Evolutionary conservation across 2,797 vertebrate species (phyloP).

Genomic region (Numenius phaeopus): DNA sequence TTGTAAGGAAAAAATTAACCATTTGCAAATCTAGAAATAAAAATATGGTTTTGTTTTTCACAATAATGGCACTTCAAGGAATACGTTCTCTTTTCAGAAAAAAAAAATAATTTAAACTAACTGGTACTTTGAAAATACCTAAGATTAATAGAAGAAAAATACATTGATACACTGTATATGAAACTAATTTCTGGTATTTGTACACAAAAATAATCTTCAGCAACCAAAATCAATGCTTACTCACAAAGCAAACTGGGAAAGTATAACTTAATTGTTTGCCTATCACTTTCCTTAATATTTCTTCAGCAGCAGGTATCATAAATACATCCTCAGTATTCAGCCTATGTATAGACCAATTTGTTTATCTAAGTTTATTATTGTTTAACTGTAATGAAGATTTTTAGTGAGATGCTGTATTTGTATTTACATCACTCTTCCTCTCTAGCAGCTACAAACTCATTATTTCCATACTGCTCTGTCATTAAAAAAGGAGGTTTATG

Average conservation of each 20-base stretch:
- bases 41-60: not conserved
- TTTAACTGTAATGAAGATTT: constrained; percentile 28
- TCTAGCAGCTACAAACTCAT: not conserved
- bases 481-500: not conserved
- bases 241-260: constrained; percentile 40
- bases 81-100: not conserved
- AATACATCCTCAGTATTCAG: not conserved
- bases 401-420: not conserved
- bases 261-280: not conserved
- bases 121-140: not conserved
- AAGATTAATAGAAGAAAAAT: not conserved
- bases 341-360: not conserved
- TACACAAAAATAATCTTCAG: not conserved
- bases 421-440: not conserved
- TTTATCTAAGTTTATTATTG: not conserved
- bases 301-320: constrained; percentile 16
- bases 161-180: not conserved
- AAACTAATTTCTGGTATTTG: constrained; percentile 40
- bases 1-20: rapidly evolving
- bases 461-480: not conserved
- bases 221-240: constrained; percentile 48
- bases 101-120: not conserved
- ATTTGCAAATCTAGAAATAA: not conserved
- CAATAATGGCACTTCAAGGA: not conserved
- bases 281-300: not conserved